Conservation (phyloP, 2,113 vertebrate genomes). For the Carassius carassius region DNA sequence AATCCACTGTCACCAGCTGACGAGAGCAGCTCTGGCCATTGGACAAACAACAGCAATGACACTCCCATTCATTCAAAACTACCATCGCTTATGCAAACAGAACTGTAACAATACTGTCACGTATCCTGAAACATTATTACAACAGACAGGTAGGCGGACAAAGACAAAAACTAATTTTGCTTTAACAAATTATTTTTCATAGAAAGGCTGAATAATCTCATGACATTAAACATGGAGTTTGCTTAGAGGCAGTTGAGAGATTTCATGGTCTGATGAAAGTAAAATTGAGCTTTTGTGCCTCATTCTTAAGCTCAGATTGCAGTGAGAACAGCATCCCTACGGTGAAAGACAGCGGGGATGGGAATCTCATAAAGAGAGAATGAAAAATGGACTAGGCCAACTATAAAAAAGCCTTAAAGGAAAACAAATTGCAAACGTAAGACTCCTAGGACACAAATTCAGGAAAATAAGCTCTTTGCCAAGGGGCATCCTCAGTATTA, state of each 20-base stretch:
- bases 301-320: not conserved
- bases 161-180: not conserved
- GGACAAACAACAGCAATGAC: not conserved
- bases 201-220: not conserved
- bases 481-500: not conserved
- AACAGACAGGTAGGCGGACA: not conserved
- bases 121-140: not conserved
- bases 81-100: not conserved
- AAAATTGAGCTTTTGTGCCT: constrained; percentile 23
- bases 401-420: not conserved
- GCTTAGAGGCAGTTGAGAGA: constrained; percentile 1
- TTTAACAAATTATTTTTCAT: not conserved
- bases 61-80: not conserved
- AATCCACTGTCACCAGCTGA: constrained; percentile 90
- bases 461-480: not conserved
- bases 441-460: not conserved
- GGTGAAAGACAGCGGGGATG: not conserved
- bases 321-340: not conserved
- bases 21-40: constrained; percentile 86
- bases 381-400: constrained; percentile 12
- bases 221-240: not conserved
- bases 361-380: constrained; percentile 5
- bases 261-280: constrained; percentile 21
- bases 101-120: not conserved
- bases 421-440: not conserved